Conservation (phyloP, 2,113 vertebrate genomes). For the Salvelinus alpinus region DNA sequence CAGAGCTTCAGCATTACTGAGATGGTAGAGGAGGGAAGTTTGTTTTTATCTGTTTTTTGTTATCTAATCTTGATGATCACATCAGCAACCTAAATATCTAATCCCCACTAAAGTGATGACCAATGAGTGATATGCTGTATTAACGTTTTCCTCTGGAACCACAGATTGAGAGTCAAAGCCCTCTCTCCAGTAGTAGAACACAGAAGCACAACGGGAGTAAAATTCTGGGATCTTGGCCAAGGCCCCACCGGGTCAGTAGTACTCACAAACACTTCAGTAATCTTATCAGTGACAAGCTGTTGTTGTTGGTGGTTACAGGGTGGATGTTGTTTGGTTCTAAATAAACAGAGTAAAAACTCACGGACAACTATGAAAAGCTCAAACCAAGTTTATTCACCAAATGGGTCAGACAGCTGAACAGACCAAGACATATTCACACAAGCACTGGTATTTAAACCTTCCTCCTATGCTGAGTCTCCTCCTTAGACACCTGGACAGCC, state of each 20-base stretch:
- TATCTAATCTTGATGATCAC: not conserved
- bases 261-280: conserved; percentile 28
- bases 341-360: too few relatives aligned
- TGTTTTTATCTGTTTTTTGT: not conserved
- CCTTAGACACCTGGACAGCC: too few relatives aligned
- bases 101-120: not conserved
- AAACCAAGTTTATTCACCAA: too few relatives aligned
- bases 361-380: too few relatives aligned
- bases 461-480: too few relatives aligned
- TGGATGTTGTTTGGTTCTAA: not conserved
- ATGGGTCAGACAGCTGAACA: too few relatives aligned
- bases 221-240: conserved; percentile 34
- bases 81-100: not conserved
- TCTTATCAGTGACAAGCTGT: conserved; percentile 10
- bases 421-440: too few relatives aligned
- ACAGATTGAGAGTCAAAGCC: conserved; percentile 60
- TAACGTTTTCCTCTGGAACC: conserved; percentile 33
- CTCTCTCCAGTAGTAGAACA: conserved; percentile 1
- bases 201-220: conserved; percentile 29
- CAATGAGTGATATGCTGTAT: conserved; percentile 15
- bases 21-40: conserved; percentile 75
- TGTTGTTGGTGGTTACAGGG: conserved; percentile 18
- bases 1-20: conserved; percentile 69
- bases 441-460: too few relatives aligned
- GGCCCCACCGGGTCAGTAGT: conserved; percentile 61